A percentile compares a stretch with the other conserved stretches of the same genome.
These are phyloP conservation scores for Rhynchotus rufescens DNA, from an alignment of 2,797 vertebrate species.

Conservation along the genomic window DNA sequence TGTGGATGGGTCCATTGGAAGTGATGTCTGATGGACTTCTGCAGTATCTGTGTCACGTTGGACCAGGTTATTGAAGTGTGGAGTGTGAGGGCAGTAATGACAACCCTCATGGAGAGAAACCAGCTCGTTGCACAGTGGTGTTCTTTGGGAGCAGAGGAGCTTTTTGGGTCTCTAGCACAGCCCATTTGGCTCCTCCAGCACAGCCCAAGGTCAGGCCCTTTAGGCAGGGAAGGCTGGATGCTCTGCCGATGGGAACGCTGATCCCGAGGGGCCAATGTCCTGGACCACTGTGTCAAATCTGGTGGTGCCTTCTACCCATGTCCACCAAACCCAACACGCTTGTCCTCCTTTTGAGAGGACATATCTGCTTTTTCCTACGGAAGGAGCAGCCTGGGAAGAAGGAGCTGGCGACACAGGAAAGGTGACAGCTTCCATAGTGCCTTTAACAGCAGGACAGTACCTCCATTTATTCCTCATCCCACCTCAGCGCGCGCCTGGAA, in stretches of 20 bases:
- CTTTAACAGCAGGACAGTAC: not conserved
- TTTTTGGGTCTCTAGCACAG: not conserved
- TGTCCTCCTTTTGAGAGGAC: not conserved
- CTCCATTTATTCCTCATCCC: not conserved
- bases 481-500: not conserved
- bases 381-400: not conserved
- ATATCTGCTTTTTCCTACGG: not conserved
- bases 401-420: not conserved
- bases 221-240: not conserved
- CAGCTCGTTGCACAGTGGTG: not conserved
- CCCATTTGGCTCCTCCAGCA: not conserved
- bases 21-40: not conserved
- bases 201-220: not conserved
- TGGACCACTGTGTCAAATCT: not conserved
- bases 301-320: not conserved
- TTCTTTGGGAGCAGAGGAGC: not conserved
- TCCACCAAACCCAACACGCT: not conserved
- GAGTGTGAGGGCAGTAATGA: no score
- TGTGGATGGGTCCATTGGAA: not conserved
- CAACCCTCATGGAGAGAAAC: not conserved
- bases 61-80: not conserved
- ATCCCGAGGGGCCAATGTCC: not conserved
- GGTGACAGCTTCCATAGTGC: not conserved
- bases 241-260: not conserved
- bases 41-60: not conserved